Base-by-base conservation (phyloP, 2,888 invertebrate genomes). In the Odontothrips loti region DNA sequence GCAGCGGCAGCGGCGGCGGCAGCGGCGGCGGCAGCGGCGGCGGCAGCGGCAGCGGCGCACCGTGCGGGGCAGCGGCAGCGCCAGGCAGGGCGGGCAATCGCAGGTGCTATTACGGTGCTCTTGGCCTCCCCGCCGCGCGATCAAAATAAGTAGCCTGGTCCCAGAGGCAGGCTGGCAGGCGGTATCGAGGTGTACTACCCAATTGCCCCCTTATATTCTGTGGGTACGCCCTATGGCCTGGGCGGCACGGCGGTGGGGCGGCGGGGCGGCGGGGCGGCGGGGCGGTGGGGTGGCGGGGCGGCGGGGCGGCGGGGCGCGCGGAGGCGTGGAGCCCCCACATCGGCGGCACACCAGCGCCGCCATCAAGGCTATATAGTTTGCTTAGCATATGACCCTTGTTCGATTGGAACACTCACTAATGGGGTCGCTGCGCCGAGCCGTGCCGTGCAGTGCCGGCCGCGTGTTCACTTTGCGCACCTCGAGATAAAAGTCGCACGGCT, bases 131-230 rank as follows among this genome's bases (percentile, higher is more conserved):
- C 68, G 68, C 68, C 23, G 68, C 23, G 68, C 68, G 68, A 75
- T 75, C 68, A 75, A 75, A 75, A 75, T 75, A 75, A 75, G 68
- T 75, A 75, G 68, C 68, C 68, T 27, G 68, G 68, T 11, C 68
- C 68, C 58, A 58, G 20, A 58, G 58, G 3, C 2, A 6, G 34
- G 34, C 34, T 4, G 34, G 3, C 34, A 43, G 34, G 34, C 34
- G 34, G 58, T 8, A 58, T n/a, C 51, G 51, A 15, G 58, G 58
- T 58, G 34, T 43, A 43, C 34, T 43, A 58, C 58, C 58, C 58
- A 58, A 58, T 58, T 58, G 58, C 58, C 15, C 58, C 58, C 58
- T 58, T 15, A 43, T 43, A 43, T 43, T 43, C 34, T 43, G 34
- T 43, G 34, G 34, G 34, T 43, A 43, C 34, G 34, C 34, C 34